Evolutionary conservation across 2,888 invertebrate species (phyloP).

Genomic region (Drosophila koepferae): DNA sequence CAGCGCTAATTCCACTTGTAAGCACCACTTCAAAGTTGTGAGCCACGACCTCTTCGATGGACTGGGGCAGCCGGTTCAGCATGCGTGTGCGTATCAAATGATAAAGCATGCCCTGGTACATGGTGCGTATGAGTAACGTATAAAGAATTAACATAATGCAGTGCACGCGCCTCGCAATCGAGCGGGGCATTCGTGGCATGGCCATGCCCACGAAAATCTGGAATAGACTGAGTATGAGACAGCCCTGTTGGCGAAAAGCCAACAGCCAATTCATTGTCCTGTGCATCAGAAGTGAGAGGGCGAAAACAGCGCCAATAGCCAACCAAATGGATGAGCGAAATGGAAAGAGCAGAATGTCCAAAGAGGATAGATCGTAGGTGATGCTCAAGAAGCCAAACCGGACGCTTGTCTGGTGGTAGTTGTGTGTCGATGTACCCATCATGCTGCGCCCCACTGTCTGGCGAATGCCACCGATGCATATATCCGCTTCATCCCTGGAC

Average conservation of each 20-base stretch:
- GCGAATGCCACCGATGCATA: conserved; percentile 68
- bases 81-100: conserved; percentile 69
- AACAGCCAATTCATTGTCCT: conserved; percentile 38
- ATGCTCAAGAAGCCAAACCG: conserved; percentile 49
- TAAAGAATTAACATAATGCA: conserved; percentile 57
- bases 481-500: conserved; percentile 35
- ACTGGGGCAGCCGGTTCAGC: conserved; percentile 50
- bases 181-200: conserved; percentile 28
- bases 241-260: background rate
- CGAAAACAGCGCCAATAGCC: conserved; percentile 32
- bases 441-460: conserved; percentile 45
- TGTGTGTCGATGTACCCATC: conserved; percentile 61
- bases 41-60: conserved; percentile 52
- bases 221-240: conserved; percentile 34
- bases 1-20: conserved; percentile 28
- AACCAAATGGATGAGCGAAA: conserved; percentile 60
- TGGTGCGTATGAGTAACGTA: conserved; percentile 71
- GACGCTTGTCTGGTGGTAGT: conserved; percentile 63
- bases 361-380: conserved; percentile 50
- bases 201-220: conserved; percentile 60
- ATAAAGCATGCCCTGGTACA: conserved; percentile 75
- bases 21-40: conserved; percentile 49
- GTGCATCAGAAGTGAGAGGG: conserved; percentile 40
- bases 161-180: conserved; percentile 44
- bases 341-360: conserved; percentile 62